Percentiles rank a stretch among this genome's conserved stretches.
Evolutionary conservation across 2,113 vertebrate species (phyloP).

Genomic region (Catharus minimus): DNA sequence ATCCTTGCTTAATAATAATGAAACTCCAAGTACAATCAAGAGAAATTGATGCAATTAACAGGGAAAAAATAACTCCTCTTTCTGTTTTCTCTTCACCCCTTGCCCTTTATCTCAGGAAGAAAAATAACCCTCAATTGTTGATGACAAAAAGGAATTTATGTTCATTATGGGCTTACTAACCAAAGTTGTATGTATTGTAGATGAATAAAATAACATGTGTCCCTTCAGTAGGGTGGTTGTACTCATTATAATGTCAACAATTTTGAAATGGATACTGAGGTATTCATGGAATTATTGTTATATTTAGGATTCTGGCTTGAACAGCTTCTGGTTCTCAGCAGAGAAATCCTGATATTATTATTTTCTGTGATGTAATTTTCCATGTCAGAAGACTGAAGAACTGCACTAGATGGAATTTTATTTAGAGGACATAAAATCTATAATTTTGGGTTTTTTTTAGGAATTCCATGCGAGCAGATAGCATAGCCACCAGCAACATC

Average conservation of each 20-base stretch:
- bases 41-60: background rate
- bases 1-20: background rate
- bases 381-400: background rate
- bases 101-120: background rate
- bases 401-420: background rate
- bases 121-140: background rate
- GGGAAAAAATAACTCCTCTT: background rate
- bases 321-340: background rate
- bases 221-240: background rate
- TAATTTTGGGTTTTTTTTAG: slow-evolving; percentile 44
- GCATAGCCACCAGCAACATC: slow-evolving; percentile 77
- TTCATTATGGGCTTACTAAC: background rate
- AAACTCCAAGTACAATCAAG: background rate
- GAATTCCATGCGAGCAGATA: slow-evolving; percentile 83
- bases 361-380: background rate
- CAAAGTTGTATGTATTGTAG: background rate
- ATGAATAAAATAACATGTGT: background rate
- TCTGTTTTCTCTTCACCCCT: background rate
- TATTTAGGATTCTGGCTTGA: background rate
- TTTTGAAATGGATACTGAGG: background rate
- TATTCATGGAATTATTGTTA: background rate
- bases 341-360: background rate
- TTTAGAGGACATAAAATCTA: background rate
- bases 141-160: background rate
- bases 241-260: background rate